Base-by-base conservation (phyloP, 2,888 invertebrate genomes). In the Pristionchus entomophagus region DNA sequence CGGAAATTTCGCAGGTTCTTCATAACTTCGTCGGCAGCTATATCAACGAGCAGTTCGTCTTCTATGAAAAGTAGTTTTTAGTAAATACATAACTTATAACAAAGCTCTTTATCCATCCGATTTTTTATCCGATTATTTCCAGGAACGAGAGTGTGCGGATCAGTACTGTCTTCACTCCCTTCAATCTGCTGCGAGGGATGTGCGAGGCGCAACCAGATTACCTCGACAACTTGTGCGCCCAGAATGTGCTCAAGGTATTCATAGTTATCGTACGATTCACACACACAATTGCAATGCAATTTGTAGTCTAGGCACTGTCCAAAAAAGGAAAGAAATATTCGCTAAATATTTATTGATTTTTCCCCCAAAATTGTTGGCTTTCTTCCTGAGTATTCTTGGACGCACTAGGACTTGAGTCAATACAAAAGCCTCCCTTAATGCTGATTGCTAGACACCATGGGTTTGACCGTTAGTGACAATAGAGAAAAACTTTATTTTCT, bases 201-300 rank as follows among this genome's bases (percentile, higher is more conserved):
- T 85, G 85, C 41, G 45, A 65, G 8, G 19, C 41, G 49, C 65
- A 73, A n/a, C 85, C 85, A 6, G 51, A 22, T 5, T 85, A 77
- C 29, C 53, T 85, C 53, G 85, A 85, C 29, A 56, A 65, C 1
- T 29, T 85, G 38, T 53, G 51, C 41, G 32, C 77, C 38, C 85
- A 85, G 77, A 69, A 69, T n/a, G n/a, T 84, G 49, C 29, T 84
- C 29, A 84, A 84, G 84, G 84, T 82, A 8, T 56, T 22, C 10
- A n/a, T 26, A 0, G 0, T 26, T 2, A n/a, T 56, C 10, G 22
- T 26, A 22, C 2, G 0, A n/a, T n/a, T n/a, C n/a, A n/a, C n/a
- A n/a, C n/a, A n/a, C n/a, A n/a, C n/a, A n/a, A n/a, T n/a, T n/a
- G n/a, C n/a, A n/a, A n/a, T n/a, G n/a, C n/a, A n/a, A n/a, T n/a